These are phyloP conservation scores for Gymnorhina tibicen DNA, from an alignment of 2,113 vertebrate genomes.

Conservation along the genomic window DNA sequence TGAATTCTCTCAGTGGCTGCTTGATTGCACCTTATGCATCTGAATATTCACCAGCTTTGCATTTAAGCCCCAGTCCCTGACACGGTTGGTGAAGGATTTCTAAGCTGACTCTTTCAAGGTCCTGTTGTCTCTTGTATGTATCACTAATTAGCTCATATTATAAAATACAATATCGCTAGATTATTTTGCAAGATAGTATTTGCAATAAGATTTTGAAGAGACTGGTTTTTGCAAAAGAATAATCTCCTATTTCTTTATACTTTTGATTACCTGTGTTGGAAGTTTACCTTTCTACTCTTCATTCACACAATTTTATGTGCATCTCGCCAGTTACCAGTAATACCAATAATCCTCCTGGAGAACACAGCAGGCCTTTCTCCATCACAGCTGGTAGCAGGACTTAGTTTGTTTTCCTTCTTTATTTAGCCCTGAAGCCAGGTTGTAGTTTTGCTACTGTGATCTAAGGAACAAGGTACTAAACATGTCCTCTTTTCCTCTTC, in stretches of 20 bases:
- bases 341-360: background rate
- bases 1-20: background rate
- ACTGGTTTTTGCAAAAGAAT: background rate
- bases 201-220: background rate
- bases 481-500: background rate
- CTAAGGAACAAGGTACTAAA: constrained; percentile 11
- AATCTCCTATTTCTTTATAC: background rate
- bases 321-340: background rate
- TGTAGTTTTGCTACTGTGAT: background rate
- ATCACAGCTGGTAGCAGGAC: background rate
- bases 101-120: background rate
- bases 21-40: background rate
- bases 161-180: background rate
- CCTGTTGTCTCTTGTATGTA: background rate
- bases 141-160: background rate
- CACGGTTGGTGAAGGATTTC: background rate
- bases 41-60: background rate
- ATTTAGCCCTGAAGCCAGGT: constrained; percentile 6
- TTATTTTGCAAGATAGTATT: background rate
- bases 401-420: constrained; percentile 3
- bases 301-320: background rate
- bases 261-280: background rate
- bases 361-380: background rate
- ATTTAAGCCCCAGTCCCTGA: background rate
- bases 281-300: background rate